A percentile compares a stretch with the other conserved stretches of the same genome.
Evolutionary conservation across 2,113 vertebrate species (phyloP).

Genomic region (Beaufortia kweichowensis): DNA sequence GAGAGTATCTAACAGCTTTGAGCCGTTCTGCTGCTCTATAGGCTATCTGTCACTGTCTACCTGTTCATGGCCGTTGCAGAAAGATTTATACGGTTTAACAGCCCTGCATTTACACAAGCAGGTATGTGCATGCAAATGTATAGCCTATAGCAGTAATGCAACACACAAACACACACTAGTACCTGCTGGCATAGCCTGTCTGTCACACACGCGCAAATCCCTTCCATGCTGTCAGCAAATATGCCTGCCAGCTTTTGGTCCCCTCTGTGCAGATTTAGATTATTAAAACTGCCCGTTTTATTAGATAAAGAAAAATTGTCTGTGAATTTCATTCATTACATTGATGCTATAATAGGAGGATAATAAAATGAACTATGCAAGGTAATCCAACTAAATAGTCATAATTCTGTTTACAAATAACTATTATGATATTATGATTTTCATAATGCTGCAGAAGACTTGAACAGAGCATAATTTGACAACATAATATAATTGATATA

Average conservation of each 20-base stretch:
- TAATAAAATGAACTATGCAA: not conserved
- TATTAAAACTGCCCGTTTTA: not conserved
- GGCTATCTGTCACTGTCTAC: constrained; percentile 72
- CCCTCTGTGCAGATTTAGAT: constrained; percentile 16
- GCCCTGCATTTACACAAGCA: not conserved
- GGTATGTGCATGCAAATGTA: constrained; percentile 10
- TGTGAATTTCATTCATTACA: not conserved
- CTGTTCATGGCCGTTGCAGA: constrained; percentile 48
- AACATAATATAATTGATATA: too few species aligned
- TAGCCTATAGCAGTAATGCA: constrained; percentile 14
- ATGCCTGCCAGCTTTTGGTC: not conserved
- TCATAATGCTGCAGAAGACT: not conserved
- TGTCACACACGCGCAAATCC: constrained; percentile 36
- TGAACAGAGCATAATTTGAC: too few species aligned
- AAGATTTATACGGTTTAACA: not conserved
- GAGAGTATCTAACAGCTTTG: constrained; percentile 17
- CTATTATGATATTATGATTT: not conserved
- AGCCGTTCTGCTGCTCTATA: constrained; percentile 53
- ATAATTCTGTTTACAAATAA: not conserved
- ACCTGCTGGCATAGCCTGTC: too few species aligned
- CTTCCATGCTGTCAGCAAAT: constrained; percentile 18
- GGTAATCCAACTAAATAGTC: constrained; percentile 19
- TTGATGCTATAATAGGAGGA: constrained; percentile 9
- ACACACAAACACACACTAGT: constrained; percentile 37
- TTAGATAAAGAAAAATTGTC: constrained; percentile 18